Evolutionary conservation across 2,797 vertebrate genomes (phyloP).

Genomic region (Eremophila alpestris): DNA sequence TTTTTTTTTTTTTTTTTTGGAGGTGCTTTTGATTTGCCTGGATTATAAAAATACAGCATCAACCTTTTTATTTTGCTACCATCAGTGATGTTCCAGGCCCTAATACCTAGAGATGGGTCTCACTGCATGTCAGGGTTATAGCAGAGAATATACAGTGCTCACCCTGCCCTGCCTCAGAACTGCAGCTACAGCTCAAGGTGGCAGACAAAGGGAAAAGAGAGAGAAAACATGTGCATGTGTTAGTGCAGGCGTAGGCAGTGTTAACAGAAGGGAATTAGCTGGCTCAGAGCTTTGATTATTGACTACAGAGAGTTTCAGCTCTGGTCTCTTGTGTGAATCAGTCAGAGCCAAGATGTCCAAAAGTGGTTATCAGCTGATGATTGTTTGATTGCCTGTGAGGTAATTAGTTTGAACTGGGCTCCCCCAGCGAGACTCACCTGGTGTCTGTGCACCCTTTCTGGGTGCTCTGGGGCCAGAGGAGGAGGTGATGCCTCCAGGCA

Average conservation of each 20-base stretch:
- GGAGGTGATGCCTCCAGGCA: background rate
- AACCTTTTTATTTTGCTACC: background rate
- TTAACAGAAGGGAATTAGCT: slow-evolving; percentile 13
- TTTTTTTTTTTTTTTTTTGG: background rate
- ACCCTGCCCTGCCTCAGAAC: background rate
- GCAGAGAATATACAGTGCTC: background rate
- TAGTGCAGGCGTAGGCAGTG: background rate
- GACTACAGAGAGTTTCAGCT: background rate
- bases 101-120: background rate
- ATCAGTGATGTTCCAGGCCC: background rate
- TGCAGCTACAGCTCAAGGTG: background rate
- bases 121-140: background rate
- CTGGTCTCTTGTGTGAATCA: background rate
- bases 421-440: background rate
- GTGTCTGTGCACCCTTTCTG: background rate
- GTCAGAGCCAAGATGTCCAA: background rate
- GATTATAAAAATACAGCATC: background rate
- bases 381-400: background rate
- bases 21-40: background rate
- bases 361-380: background rate
- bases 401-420: background rate
- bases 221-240: background rate
- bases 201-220: background rate
- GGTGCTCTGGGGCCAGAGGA: background rate
- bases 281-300: background rate